phyloP scores from a whole-genome alignment of 1,140 invertebrate species.

The Homalodisca vitripennis region DNA sequence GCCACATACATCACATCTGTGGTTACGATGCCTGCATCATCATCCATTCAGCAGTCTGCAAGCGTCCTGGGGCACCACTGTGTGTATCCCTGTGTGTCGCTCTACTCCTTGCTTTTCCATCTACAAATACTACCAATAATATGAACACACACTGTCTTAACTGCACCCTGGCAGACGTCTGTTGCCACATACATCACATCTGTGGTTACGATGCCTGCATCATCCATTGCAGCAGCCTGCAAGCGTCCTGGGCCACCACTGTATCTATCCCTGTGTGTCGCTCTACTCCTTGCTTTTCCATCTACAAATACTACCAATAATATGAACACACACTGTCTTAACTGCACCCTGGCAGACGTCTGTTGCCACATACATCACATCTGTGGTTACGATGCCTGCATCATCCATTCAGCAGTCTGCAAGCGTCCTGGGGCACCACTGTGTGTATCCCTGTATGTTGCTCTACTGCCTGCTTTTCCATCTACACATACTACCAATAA shows the following conservation, averaged over 20 bases:
- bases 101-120: slow-evolving; percentile 93
- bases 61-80: slow-evolving; percentile 70
- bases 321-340: too few relatives aligned
- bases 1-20: slow-evolving; percentile 54
- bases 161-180: slow-evolving; percentile 40
- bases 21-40: too few relatives aligned
- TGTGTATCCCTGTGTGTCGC: slow-evolving; percentile 76
- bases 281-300: slow-evolving; percentile 91
- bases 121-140: too few relatives aligned
- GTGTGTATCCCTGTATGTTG: slow-evolving; percentile 79
- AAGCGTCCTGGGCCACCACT: slow-evolving; percentile 71
- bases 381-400: slow-evolving; percentile 33
- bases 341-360: slow-evolving; percentile 41
- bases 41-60: too few relatives aligned
- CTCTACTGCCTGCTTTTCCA: slow-evolving; percentile 91
- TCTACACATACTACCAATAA: too few relatives aligned
- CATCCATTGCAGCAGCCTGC: slow-evolving; percentile 60
- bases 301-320: too few relatives aligned
- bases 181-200: too few relatives aligned
- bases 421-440: slow-evolving; percentile 70
- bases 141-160: slow-evolving; percentile 74
- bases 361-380: too few relatives aligned
- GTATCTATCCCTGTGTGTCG: slow-evolving; percentile 79
- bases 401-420: slow-evolving; percentile 60
- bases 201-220: slow-evolving; percentile 32